Base-by-base conservation (phyloP, 2,888 invertebrate genomes). In the Phrixothrix hirtus region DNA sequence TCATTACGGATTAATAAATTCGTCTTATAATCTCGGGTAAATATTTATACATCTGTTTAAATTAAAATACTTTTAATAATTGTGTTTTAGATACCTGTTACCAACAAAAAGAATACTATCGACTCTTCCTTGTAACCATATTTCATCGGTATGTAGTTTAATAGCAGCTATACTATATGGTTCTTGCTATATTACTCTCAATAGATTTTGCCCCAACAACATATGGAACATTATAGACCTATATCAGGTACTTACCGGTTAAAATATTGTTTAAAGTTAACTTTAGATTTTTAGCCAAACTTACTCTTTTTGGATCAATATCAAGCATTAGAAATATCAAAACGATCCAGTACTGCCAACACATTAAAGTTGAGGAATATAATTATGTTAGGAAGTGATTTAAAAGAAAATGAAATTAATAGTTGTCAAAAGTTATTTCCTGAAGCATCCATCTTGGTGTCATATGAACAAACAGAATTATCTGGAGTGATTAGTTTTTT, bases 401-500 rank as follows among this genome's bases (percentile, higher is more conserved):
- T 39, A 11, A 3, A 11, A 10, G 29, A 39, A 29, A 9, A 29
- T 7, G 27, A 39, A 1, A 29, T 39, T 7, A 15, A 15, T 1
- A 2, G 1, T 6, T 29, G 14, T 29, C 39, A 11, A 11, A 2
- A n/a, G 15, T 6, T 31, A 9, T 2, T 31, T 12, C 31, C 31
- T 2, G 31, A 31, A 14, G 13, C 15, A 39, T 4, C 13, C 1
- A n/a, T 39, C 4, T 27, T n/a, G 12, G 6, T 16, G 7, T 27
- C 11, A 9, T 39, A 29, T 15, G 39, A 14, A 1, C 39, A 29
- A 10, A 29, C 29, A n/a, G 39, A 39, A 39, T 7, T 39, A 1
- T 1, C 10, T 16, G 27, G 39, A 1, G 11, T 5, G 6, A 10
- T 27, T 16, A 29, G 27, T 10, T 14, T 14, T 7, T 39, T 16